Percentiles rank a stretch among this genome's conserved stretches.
These are phyloP conservation scores for Eriosoma lanigerum DNA, from an alignment of 1,140 invertebrate genomes.

Conservation along the genomic window DNA sequence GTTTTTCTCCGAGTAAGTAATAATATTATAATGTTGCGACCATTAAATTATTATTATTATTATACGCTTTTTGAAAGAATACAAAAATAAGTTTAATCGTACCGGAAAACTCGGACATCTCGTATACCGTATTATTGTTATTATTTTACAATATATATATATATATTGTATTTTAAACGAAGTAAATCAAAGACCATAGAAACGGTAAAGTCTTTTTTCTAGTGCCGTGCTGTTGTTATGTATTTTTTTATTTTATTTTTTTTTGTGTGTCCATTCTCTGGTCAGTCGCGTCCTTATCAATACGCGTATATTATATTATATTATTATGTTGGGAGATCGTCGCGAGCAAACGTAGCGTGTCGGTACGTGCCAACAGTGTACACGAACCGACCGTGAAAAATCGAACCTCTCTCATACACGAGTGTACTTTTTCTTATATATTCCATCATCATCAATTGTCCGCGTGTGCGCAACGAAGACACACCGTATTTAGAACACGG, in stretches of 20 bases:
- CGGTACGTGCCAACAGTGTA: conserved; percentile 51
- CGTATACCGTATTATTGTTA: not conserved
- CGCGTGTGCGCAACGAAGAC: conserved; percentile 11
- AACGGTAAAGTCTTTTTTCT: conserved; percentile 47
- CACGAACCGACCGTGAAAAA: conserved; percentile 48
- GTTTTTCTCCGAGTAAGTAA: no score
- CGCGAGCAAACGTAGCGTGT: conserved; percentile 37
- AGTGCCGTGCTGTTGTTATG: not conserved
- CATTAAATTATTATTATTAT: no score
- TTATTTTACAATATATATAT: not conserved
- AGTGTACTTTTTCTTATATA: conserved; percentile 26
- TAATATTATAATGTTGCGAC: no score
- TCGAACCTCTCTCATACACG: conserved; percentile 2
- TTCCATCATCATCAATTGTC: conserved; percentile 28
- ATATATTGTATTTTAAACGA: not conserved
- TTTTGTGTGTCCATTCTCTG: conserved; percentile 12
- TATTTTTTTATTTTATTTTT: conserved; percentile 22
- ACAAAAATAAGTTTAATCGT: conserved; percentile 16
- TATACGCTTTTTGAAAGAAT: not conserved
- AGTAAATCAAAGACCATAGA: conserved; percentile 5
- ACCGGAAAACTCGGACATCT: conserved; percentile 3
- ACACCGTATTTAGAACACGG: conserved; percentile 36
- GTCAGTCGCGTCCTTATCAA: conserved; percentile 38
- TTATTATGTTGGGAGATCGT: conserved; percentile 37
- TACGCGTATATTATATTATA: not conserved